Evolutionary conservation across 2,888 invertebrate species (phyloP), one percentile per base, ranked within the genome.

Genomic region (Ferrisia virgata): DNA sequence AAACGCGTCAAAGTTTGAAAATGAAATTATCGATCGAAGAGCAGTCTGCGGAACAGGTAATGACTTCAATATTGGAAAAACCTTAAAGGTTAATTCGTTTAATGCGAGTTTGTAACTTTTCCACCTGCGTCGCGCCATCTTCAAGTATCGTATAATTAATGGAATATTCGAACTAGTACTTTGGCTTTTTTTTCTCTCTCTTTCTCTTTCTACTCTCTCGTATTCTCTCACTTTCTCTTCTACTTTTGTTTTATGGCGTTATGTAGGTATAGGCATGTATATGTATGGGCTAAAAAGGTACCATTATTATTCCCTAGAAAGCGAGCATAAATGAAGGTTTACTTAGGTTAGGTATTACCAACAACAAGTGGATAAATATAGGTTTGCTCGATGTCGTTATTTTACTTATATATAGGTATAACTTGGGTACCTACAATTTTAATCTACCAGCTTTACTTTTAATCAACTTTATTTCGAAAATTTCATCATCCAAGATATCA

Each of bases 11-110:
- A 89, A 96, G 96, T 87, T 90, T 97, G 86, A 95, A 96, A 88
- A 95, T 96, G 87, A 97, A 96, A 89, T 92, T 96, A 87, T 94
- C 96, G 84, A 96, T 97, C 87, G 97, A 97, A 89, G 96, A 97
- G 88, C 96, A 97, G 89, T 95, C 96, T 86, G 94, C 94, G 85
- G 96, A 97, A 89, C 96, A 96, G 93, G 96, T 95, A 87, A 87
- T 87, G 53, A 53, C 53, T 53, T 53, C 53, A 22, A 53, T 53
- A 53, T 53, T 53, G 22, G 53, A 53, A 53, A 53, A 53, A 53
- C 53, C 53, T 53, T 53, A 31, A 72, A 36, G 31, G 33, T 72
- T 72, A 36, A 72, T 72, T 31, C 31, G 72, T 72, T 72, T 72
- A 72, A 33, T 72, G 72, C 72, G 36, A 72, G 33, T 72, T 36